These are phyloP conservation scores for Ciconia nigra DNA, from an alignment of 2,797 vertebrate genomes.

Conservation along the genomic window DNA sequence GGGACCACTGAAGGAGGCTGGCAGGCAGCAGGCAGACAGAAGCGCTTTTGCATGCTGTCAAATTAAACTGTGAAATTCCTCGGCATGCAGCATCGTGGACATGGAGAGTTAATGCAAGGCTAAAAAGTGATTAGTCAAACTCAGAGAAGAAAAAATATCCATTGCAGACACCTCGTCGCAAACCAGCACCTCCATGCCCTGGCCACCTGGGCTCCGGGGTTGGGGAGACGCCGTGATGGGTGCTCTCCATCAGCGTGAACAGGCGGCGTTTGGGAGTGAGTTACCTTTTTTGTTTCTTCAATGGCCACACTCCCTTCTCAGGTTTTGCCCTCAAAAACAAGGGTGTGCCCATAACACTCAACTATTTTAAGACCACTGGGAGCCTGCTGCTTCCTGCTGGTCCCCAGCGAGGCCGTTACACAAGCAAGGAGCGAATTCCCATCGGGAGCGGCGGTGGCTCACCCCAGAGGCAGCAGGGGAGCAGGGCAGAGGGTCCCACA, in stretches of 20 bases:
- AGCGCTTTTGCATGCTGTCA: neutral
- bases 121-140: neutral
- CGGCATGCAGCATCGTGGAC: rapidly evolving
- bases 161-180: rapidly evolving
- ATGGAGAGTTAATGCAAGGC: neutral
- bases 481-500: rapidly evolving
- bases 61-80: neutral
- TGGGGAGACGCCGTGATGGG: rapidly evolving
- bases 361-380: constrained; percentile 30
- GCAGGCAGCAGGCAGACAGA: neutral
- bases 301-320: neutral
- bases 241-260: neutral
- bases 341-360: constrained; percentile 11
- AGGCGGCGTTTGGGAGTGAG: rapidly evolving
- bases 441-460: rapidly evolving
- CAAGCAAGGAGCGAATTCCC: neutral
- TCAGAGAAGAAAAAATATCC: neutral
- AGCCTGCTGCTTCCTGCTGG: constrained; percentile 1
- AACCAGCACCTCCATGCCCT: rapidly evolving
- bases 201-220: rapidly evolving
- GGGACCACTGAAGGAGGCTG: neutral
- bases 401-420: rapidly evolving
- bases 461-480: neutral
- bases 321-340: constrained; percentile 37
- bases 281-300: neutral